Percentiles rank a stretch among this genome's conserved stretches.
phyloP scores from a whole-genome alignment of 2,113 vertebrate genomes.

The human region DNA sequence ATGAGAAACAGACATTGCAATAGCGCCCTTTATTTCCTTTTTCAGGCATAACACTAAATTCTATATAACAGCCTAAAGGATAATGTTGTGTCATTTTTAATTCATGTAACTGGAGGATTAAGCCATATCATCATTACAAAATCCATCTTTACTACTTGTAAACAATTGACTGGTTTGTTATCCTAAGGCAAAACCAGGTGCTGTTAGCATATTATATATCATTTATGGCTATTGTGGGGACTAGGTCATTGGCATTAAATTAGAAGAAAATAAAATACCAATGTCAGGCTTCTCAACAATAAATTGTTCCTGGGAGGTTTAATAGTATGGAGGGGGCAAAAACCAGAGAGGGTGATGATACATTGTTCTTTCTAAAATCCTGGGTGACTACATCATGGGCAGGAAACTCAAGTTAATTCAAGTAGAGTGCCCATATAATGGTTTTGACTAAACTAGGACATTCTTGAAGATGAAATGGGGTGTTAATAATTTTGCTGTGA shows the following conservation, averaged over 20 bases:
- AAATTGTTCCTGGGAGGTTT: background rate
- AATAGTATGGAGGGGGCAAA: background rate
- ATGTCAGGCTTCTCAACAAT: background rate
- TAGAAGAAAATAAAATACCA: constrained; percentile 19
- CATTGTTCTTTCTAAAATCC: background rate
- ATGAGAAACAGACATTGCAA: constrained; percentile 44
- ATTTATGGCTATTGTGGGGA: background rate
- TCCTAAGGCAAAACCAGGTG: constrained; percentile 57
- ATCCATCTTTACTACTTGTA: constrained; percentile 76
- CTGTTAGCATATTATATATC: constrained; percentile 43
- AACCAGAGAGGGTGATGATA: background rate
- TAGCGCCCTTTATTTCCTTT: constrained; percentile 67
- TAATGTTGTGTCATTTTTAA: constrained; percentile 77
- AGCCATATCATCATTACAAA: constrained; percentile 71
- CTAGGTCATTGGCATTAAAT: background rate
- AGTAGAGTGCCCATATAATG: background rate
- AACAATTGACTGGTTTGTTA: constrained; percentile 58
- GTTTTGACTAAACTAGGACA: background rate
- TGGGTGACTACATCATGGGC: background rate
- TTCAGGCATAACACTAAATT: constrained; percentile 63
- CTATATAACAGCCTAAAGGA: constrained; percentile 65
- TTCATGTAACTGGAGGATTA: constrained; percentile 72
- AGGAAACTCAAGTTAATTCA: background rate
- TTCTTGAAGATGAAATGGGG: background rate
- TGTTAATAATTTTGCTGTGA: background rate